phyloP scores from a whole-genome alignment of 2,113 vertebrate species.

The Pterocles burchelli region DNA sequence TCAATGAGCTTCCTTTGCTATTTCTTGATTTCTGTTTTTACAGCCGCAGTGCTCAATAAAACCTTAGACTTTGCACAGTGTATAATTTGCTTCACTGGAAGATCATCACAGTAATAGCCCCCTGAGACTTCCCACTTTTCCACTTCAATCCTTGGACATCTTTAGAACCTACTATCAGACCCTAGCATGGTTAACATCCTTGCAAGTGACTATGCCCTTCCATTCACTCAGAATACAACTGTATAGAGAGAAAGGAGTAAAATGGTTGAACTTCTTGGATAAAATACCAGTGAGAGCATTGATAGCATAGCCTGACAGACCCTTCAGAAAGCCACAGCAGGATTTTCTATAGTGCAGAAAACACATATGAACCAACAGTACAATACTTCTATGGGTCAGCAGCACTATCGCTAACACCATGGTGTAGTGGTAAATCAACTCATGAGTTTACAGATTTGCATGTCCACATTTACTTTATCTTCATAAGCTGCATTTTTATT shows the following conservation, averaged over 20 bases:
- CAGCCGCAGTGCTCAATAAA: neutral
- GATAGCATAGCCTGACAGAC: neutral
- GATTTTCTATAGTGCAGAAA: neutral
- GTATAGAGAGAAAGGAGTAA: neutral
- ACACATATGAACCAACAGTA: neutral
- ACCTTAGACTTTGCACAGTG: neutral
- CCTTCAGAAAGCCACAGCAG: neutral
- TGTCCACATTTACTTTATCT: neutral
- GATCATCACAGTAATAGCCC: neutral
- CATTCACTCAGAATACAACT: neutral
- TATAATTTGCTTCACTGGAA: neutral
- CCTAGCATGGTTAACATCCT: neutral
- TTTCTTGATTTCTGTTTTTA: neutral
- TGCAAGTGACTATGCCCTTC: neutral
- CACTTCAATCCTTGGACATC: neutral
- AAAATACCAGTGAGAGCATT: neutral
- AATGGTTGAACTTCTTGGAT: neutral
- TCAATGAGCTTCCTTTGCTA: neutral
- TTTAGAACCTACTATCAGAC: neutral
- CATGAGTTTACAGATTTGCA: neutral
- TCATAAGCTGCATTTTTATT: neutral
- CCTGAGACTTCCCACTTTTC: neutral
- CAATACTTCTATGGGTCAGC: neutral
- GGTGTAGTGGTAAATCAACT: neutral
- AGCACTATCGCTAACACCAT: neutral